phyloP scores from a whole-genome alignment of 2,888 invertebrate species.

The Callyntrura sp. region DNA sequence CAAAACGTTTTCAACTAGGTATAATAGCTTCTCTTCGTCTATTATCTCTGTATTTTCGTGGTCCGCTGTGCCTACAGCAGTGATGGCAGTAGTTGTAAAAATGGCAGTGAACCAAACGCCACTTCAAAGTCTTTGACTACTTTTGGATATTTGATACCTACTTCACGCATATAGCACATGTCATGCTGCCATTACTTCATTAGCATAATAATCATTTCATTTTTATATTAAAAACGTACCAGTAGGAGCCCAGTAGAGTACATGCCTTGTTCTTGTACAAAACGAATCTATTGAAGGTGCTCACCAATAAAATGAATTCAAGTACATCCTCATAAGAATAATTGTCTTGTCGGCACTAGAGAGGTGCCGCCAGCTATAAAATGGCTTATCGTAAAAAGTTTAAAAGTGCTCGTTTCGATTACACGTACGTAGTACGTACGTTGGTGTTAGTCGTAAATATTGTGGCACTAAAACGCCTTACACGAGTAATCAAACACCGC shows the following conservation, averaged over 20 bases:
- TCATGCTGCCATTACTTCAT: slow-evolving; percentile 17
- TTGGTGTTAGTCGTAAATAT: too few relatives aligned
- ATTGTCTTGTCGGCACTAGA: background rate
- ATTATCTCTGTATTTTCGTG: too few relatives aligned
- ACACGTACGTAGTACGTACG: background rate
- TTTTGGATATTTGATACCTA: slow-evolving; percentile 27
- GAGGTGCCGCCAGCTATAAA: background rate
- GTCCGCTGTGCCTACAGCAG: background rate
- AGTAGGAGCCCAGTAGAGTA: background rate
- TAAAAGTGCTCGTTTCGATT: background rate
- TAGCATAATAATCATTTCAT: slow-evolving; percentile 38
- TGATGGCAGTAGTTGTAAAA: too few relatives aligned
- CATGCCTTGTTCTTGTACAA: background rate
- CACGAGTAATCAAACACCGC: too few relatives aligned
- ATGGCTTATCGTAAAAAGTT: background rate
- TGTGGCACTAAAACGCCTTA: too few relatives aligned
- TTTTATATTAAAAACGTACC: slow-evolving; percentile 27
- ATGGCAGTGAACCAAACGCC: background rate
- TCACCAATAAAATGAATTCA: slow-evolving; percentile 42
- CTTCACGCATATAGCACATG: slow-evolving; percentile 21
- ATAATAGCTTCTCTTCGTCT: background rate
- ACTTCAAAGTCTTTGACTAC: background rate
- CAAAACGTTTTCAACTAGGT: background rate
- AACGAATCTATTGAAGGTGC: slow-evolving; percentile 7
- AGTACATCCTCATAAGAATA: slow-evolving; percentile 37